phyloP scores from a whole-genome alignment of 2,797 vertebrate species.

The Mallotus villosus region DNA sequence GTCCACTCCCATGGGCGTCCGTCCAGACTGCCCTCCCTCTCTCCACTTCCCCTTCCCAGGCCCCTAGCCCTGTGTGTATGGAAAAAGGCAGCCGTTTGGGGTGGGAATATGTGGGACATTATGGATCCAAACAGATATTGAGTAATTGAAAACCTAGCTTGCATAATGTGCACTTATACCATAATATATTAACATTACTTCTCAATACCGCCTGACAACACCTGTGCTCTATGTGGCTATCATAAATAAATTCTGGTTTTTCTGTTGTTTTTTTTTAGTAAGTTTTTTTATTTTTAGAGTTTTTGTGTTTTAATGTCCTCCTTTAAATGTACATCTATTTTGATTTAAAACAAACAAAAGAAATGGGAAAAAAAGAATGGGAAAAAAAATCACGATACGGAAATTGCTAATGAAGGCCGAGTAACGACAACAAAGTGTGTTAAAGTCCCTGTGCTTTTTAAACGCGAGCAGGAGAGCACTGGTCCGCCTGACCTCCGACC shows the following conservation, averaged over 20 bases:
- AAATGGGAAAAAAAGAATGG: conserved; percentile 29
- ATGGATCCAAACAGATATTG: conserved; percentile 56
- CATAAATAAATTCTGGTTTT: conserved; percentile 88
- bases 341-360: conserved; percentile 41
- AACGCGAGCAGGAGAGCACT: conserved; percentile 75
- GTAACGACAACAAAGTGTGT: conserved; percentile 54
- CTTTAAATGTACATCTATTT: conserved; percentile 66
- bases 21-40: conserved; percentile 39
- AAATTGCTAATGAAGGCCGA: conserved; percentile 55
- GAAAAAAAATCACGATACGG: conserved; percentile 47
- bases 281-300: conserved; percentile 62
- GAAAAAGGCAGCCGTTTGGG: conserved; percentile 59
- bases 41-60: conserved; percentile 28
- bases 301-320: conserved; percentile 64
- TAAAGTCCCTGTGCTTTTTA: conserved; percentile 81
- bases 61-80: conserved; percentile 23
- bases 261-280: conserved; percentile 62
- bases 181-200: conserved; percentile 89
- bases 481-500: conserved; percentile 49
- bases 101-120: conserved; percentile 56
- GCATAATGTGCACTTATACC: conserved; percentile 90
- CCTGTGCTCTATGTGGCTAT: conserved; percentile 88
- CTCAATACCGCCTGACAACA: conserved; percentile 68
- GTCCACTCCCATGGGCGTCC: conserved; percentile 58
- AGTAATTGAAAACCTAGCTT: conserved; percentile 82